A percentile compares a stretch with the other conserved stretches of the same genome.
Evolutionary conservation across 2,888 invertebrate species (phyloP).

Genomic region (Drosophila cognata): DNA sequence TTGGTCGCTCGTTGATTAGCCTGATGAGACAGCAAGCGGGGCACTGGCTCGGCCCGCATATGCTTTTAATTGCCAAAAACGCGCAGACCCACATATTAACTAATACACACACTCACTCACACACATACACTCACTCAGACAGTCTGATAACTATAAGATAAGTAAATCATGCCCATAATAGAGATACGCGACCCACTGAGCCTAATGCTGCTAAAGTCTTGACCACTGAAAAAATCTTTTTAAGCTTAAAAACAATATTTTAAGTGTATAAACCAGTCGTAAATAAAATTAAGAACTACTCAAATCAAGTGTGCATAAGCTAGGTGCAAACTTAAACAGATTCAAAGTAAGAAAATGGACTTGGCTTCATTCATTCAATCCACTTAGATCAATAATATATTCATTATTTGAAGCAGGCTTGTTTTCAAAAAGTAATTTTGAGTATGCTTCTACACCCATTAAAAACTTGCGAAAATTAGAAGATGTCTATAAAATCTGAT

Average conservation of each 20-base stretch:
- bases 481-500: constrained; percentile 64
- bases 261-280: not conserved
- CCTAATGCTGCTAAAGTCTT: constrained; percentile 27
- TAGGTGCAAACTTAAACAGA: not conserved
- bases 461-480: constrained; percentile 27
- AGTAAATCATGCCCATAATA: constrained; percentile 18
- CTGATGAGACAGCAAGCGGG: constrained; percentile 22
- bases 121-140: not conserved
- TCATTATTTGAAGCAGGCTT: not conserved
- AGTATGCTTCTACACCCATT: not conserved
- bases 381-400: not conserved
- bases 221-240: not conserved
- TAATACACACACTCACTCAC: not conserved
- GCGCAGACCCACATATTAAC: constrained; percentile 58
- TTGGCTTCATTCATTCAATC: not conserved
- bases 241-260: not conserved
- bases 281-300: not conserved
- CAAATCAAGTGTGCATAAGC: not conserved
- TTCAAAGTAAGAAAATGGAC: not conserved
- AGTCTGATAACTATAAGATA: not conserved
- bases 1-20: constrained; percentile 70
- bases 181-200: constrained; percentile 51
- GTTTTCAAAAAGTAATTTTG: not conserved
- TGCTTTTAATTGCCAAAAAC: constrained; percentile 73
- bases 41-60: constrained; percentile 65